Conservation (phyloP, 1,140 invertebrate species). For the Monochamus saltuarius region DNA sequence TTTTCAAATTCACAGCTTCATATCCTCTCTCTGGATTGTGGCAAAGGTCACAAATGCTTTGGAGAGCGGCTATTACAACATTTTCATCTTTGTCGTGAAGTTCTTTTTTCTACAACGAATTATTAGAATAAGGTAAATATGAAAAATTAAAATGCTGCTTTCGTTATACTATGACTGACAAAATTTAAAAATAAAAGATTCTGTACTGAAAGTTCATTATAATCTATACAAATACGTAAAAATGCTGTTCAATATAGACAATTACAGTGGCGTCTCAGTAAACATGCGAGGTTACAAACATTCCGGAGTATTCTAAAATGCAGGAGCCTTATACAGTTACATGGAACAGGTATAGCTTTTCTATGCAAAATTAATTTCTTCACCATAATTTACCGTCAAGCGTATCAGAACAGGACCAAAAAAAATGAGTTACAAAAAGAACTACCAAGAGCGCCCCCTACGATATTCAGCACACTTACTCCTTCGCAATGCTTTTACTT, state of each 20-base stretch:
- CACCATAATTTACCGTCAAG: no score
- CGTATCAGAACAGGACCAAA: no score
- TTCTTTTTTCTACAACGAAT: conserved; percentile 38
- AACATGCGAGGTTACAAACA: no score
- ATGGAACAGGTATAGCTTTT: no score
- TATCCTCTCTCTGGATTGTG: conserved; percentile 44
- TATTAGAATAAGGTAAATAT: not conserved
- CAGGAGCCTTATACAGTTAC: no score
- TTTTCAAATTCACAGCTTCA: conserved; percentile 40
- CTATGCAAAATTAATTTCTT: no score
- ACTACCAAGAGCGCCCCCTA: no score
- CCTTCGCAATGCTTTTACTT: no score
- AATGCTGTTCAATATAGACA: not conserved
- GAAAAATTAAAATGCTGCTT: not conserved
- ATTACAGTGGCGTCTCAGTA: no score
- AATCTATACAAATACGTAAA: not conserved
- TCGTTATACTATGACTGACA: not conserved
- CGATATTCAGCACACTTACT: no score
- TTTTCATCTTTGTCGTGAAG: conserved; percentile 33
- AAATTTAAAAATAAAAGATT: not conserved
- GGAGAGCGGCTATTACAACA: conserved; percentile 39
- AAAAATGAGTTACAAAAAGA: no score
- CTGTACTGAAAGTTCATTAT: not conserved
- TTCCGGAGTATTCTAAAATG: no score
- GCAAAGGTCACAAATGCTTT: conserved; percentile 40